Evolutionary conservation across 1,140 invertebrate genomes (phyloP).

Genomic region (Camponotus pennsylvanicus): DNA sequence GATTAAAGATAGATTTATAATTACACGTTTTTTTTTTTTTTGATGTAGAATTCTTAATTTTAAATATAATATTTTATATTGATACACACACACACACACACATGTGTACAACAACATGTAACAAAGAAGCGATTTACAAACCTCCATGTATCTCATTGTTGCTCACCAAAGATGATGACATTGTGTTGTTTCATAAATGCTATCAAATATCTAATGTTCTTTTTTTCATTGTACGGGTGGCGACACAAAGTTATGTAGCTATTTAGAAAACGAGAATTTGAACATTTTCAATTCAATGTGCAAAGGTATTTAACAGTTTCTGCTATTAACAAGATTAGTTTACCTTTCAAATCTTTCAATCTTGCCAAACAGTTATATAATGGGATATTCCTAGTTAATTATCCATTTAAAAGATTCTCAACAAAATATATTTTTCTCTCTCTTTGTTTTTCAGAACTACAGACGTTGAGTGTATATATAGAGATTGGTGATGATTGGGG

Average conservation of each 20-base stretch:
- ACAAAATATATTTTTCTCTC: too few relatives aligned
- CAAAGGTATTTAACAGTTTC: background rate
- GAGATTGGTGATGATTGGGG: too few relatives aligned
- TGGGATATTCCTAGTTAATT: slow-evolving; percentile 1
- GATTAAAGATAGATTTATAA: background rate
- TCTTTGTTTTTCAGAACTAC: too few relatives aligned
- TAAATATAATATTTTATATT: background rate
- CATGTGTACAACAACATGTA: background rate
- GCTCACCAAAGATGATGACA: background rate
- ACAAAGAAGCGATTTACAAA: slow-evolving; percentile 10
- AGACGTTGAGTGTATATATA: too few relatives aligned
- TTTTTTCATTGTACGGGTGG: background rate
- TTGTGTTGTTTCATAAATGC: background rate
- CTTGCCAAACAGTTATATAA: slow-evolving; percentile 22
- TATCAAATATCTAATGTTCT: too few relatives aligned
- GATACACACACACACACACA: background rate
- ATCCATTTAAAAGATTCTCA: background rate
- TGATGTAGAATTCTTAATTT: background rate
- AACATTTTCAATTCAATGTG: background rate
- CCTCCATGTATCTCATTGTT: background rate
- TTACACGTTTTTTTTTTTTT: background rate
- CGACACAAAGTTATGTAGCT: background rate
- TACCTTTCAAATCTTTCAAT: background rate
- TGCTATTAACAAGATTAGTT: background rate
- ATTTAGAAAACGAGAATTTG: background rate